Base-by-base conservation (phyloP, 1,140 invertebrate genomes). In the Drosophila kepulauana region DNA sequence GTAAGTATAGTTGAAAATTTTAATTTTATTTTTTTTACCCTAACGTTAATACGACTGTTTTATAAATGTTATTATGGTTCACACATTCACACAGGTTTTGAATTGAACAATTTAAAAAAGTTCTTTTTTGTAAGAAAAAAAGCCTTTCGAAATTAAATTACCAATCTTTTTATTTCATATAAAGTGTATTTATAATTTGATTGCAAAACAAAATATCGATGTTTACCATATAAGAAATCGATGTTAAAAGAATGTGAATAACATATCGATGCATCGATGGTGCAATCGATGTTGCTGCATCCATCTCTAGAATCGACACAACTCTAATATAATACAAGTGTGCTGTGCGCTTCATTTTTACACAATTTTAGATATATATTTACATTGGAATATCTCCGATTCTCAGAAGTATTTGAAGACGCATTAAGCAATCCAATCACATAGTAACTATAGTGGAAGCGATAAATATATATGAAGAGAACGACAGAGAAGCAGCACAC, bases 341-440 rank as follows among this genome's bases (percentile, higher is more conserved):
- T 73, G 70, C 35, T 59, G 70, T 51, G 64, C 38, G 69, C 48
- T 61, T 57, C 20, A 13, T 59, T 66, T 58, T 20, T 45, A 67
- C 10, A 28, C 15, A 68, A 45, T 25, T 54, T 58, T 51, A 13
- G 64, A 33, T 8, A 38, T 7, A 20, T 71, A 49, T 57, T 57
- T 58, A 35, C 25, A 66, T 57, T 25, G 49, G 33, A 35, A 45
- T 54, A 59, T 59, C 52, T 52, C 5, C 2, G 46, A 45, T 20
- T 15, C 13, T 38, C 11, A 20, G 20, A 54, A 38, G 13, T 15
- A 54, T 41, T 46, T 61, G 33, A 25, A 35, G n/a, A 11, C 15
- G 20, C 61, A 20, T 46, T 33, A 41, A 45, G n/a, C n/a, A 69
- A 35, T 25, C 13, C 13, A 20, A 25, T 33, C 35, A 7, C 5